Conservation (phyloP, 2,888 invertebrate species). For the Nebria salina region DNA sequence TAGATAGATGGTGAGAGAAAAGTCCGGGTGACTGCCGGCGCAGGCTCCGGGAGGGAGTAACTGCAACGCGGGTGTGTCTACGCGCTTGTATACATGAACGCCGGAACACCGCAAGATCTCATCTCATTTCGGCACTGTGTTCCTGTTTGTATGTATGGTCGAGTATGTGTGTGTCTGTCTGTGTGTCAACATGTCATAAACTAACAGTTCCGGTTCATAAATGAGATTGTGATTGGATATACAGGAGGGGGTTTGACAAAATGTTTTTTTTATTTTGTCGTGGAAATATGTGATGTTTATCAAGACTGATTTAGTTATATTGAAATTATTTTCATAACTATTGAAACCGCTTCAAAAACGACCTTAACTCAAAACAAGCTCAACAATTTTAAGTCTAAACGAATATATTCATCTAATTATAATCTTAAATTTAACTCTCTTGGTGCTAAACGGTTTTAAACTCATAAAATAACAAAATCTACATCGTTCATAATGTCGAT, state of each 20-base stretch:
- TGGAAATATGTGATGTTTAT: conserved; percentile 19
- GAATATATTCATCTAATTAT: conserved; percentile 13
- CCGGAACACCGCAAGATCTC: conserved; percentile 1
- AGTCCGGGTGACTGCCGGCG: conserved; percentile 32
- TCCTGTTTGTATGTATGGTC: background rate
- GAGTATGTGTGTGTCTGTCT: background rate
- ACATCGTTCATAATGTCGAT: conserved; percentile 24
- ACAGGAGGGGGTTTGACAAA: background rate
- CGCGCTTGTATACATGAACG: background rate
- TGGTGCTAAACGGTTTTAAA: conserved; percentile 27
- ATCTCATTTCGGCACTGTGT: background rate
- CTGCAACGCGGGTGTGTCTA: background rate
- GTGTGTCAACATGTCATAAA: background rate
- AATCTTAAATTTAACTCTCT: conserved; percentile 17
- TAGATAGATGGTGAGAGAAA: background rate
- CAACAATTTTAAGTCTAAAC: background rate
- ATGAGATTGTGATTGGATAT: background rate
- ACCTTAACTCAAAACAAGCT: conserved; percentile 7
- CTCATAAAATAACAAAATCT: conserved; percentile 28
- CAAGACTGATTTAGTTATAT: conserved; percentile 6
- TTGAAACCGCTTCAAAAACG: no score
- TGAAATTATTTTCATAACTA: background rate
- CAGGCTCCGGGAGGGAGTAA: conserved; percentile 15
- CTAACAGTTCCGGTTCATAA: background rate
- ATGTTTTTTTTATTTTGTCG: background rate